Conservation (phyloP, 2,113 vertebrate species). For the Rhinopomastus cyanomelas region DNA sequence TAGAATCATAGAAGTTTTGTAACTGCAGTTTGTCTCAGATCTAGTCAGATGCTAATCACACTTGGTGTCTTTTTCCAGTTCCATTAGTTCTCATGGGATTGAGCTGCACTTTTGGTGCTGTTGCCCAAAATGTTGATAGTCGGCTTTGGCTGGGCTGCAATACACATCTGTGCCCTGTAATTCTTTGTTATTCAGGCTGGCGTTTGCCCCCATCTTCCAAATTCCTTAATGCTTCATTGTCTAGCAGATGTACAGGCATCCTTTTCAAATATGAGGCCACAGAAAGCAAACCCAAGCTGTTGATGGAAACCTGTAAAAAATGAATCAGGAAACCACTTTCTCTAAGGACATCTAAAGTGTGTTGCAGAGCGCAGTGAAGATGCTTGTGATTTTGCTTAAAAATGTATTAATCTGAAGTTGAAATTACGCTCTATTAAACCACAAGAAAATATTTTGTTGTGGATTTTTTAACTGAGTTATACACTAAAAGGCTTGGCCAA, state of each 20-base stretch:
- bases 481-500: background rate
- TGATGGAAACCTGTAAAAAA: background rate
- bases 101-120: background rate
- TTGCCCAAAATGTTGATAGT: background rate
- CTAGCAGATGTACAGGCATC: background rate
- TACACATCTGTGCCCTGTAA: background rate
- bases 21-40: background rate
- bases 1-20: too few species aligned
- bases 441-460: background rate
- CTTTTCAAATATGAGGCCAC: background rate
- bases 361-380: background rate
- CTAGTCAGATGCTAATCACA: background rate
- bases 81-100: background rate
- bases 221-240: background rate
- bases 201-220: background rate
- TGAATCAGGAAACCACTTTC: background rate
- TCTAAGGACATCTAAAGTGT: background rate
- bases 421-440: conserved; percentile 4
- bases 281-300: background rate
- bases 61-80: background rate
- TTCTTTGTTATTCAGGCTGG: background rate
- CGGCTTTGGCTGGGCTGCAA: background rate
- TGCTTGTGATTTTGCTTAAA: conserved; percentile 24
- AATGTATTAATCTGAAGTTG: conserved; percentile 9
- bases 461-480: conserved; percentile 27